These are phyloP conservation scores for Apostichopus parvimensis DNA, from an alignment of 35 echinoderm and acorn worm species.

Conservation along the genomic window DNA sequence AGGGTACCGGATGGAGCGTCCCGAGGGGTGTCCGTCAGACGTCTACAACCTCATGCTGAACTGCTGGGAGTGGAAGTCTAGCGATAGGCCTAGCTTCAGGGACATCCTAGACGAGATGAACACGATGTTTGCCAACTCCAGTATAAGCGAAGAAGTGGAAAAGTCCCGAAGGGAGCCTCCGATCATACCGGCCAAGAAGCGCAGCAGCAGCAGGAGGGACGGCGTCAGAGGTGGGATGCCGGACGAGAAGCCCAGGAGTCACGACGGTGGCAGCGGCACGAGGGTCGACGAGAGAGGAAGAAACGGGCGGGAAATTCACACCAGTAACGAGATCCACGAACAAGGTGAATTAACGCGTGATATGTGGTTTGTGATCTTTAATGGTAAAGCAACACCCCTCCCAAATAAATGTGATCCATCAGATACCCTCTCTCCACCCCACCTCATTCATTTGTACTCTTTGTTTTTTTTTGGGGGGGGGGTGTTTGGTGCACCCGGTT, in stretches of 20 bases:
- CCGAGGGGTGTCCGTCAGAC: conserved; percentile 86
- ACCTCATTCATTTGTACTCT: neutral
- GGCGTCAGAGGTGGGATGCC: neutral
- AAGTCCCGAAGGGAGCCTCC: conserved; percentile 82
- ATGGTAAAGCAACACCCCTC: neutral
- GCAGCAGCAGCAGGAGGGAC: conserved; percentile 59
- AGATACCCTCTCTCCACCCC: neutral
- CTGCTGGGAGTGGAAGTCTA: conserved; percentile 77
- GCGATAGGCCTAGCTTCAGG: conserved; percentile 62
- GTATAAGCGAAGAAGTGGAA: conserved; percentile 88
- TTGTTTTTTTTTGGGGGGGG: too few relatives aligned
- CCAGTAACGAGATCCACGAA: neutral
- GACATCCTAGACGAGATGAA: conserved; percentile 90
- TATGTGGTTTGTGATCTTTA: too few relatives aligned
- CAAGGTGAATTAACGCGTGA: neutral
- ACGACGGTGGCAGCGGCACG: neutral
- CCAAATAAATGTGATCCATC: neutral
- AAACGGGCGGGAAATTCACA: neutral
- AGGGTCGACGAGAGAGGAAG: conserved; percentile 38
- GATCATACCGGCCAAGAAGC: conserved; percentile 71
- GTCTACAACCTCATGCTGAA: conserved; percentile 96
- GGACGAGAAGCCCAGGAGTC: neutral
- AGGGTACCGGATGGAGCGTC: conserved; percentile 94
- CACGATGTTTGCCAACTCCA: conserved; percentile 93
- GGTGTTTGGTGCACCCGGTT: too few relatives aligned